phyloP scores from a whole-genome alignment of 2,113 vertebrate genomes.

The Vicugna pacos region DNA sequence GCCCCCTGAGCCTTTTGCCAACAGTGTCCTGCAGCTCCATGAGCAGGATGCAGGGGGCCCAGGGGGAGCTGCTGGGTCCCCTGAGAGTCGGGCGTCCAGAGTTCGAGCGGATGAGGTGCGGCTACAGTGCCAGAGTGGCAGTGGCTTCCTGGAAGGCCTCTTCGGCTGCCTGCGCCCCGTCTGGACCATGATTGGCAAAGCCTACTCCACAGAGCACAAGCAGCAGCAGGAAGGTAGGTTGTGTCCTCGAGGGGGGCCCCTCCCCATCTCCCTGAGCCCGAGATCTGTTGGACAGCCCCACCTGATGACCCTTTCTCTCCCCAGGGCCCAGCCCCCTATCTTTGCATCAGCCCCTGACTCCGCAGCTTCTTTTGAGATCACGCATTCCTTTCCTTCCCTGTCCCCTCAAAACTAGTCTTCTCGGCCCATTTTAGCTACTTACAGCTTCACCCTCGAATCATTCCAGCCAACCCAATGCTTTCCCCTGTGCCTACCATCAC shows the following conservation, averaged over 20 bases:
- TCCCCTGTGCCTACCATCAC: background rate
- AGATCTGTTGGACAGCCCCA: background rate
- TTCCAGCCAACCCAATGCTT: background rate
- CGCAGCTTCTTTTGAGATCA: background rate
- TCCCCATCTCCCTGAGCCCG: background rate
- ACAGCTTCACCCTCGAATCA: background rate
- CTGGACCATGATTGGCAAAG: conserved; percentile 98
- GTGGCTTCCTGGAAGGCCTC: conserved; percentile 95
- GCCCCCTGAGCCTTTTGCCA: conserved; percentile 92
- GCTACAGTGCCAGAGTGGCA: conserved; percentile 92
- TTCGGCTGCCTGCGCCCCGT: conserved; percentile 96
- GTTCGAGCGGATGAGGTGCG: conserved; percentile 86
- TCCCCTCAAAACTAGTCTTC: background rate
- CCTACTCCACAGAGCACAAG: conserved; percentile 96
- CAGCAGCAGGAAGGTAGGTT: conserved; percentile 93
- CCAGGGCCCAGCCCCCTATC: background rate
- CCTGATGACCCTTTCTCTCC: too few relatives aligned
- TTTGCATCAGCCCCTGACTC: background rate
- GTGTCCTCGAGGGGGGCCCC: background rate
- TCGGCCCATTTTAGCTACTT: background rate
- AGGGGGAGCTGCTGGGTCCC: conserved; percentile 77
- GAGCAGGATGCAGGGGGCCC: conserved; percentile 88
- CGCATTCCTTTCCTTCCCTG: background rate
- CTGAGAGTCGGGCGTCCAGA: conserved; percentile 78
- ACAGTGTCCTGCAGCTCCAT: conserved; percentile 94